Base-by-base conservation (phyloP, 92 coral and sea anemone species). In the Anthopleura xanthogrammica region DNA sequence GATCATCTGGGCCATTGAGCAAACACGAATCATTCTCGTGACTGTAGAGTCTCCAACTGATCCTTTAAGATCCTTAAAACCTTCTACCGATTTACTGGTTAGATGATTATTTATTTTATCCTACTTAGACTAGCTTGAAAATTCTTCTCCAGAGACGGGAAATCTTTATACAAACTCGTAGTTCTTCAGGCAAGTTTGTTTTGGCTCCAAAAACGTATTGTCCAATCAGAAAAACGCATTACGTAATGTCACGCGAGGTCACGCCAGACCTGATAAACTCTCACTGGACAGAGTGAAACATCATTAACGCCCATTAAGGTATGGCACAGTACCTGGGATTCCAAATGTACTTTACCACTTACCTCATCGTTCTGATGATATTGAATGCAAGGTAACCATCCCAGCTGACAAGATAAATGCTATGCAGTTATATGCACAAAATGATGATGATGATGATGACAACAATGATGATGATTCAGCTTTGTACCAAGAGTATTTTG, bases 241-340 rank as follows among this genome's bases (percentile, higher is more conserved):
- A 43, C 7, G 50, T 43, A 43, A 43, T 43, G 50, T 43, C 50
- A 43, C 7, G 50, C 50, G 50, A 43, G 7, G 50, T 43, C 4
- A 43, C 50, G 2, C 50, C 50, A 43, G 50, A 43, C 50, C 50
- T 43, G 50, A 43, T 43, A 43, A 43, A 43, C 50, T 43, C 50
- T n/a, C n/a, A 73, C 56, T 86, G 62, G 86, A 81, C 66, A 86
- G 74, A 39, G 89, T 86, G 72, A 73, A 77, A 74, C 81, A 72
- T 81, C 89, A 60, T 77, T 75, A 87, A 73, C 84, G 89, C 4
- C 86, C 89, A 73, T 86, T 87, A 71, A 86, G 87, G 81, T 75
- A 57, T 86, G 89, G 89, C 73, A 80, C 89, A 17, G 81, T 86
- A 46, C 89, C 89, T 72, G 89, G 89, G 13, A 62, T 86, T 29